Conservation (phyloP, 2,888 invertebrate species). For the Punctoribates punctum region DNA sequence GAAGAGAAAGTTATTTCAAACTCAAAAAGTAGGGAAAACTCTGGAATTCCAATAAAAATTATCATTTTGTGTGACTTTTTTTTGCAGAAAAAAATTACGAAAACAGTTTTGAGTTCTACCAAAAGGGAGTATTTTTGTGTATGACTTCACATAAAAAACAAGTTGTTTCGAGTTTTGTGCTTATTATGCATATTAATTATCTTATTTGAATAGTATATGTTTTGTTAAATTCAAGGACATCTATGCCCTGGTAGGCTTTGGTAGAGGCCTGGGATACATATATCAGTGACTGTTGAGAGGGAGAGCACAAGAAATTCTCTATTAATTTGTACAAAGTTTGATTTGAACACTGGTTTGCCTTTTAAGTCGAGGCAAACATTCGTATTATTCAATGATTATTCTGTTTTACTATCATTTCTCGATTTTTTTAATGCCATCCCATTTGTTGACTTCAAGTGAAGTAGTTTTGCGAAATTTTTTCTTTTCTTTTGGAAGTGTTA, state of each 20-base stretch:
- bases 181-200: background rate
- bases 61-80: no score
- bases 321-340: background rate
- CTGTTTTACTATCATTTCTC: background rate
- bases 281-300: background rate
- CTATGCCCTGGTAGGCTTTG: background rate
- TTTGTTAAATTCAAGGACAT: constrained; percentile 11
- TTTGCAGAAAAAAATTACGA: background rate
- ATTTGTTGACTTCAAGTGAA: background rate
- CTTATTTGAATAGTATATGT: constrained; percentile 14
- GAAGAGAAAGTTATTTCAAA: background rate
- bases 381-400: constrained; percentile 9
- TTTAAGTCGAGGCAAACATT: constrained; percentile 17
- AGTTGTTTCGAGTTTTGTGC: background rate
- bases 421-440: background rate
- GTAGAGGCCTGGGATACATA: no score
- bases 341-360: constrained; percentile 5
- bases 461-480: background rate
- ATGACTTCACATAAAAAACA: background rate
- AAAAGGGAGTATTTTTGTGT: background rate
- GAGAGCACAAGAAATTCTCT: background rate
- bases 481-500: no score
- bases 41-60: no score
- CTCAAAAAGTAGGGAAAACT: background rate
- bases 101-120: background rate